Base-by-base conservation (phyloP, 2,888 invertebrate genomes). In the Oligia fasciuncula region DNA sequence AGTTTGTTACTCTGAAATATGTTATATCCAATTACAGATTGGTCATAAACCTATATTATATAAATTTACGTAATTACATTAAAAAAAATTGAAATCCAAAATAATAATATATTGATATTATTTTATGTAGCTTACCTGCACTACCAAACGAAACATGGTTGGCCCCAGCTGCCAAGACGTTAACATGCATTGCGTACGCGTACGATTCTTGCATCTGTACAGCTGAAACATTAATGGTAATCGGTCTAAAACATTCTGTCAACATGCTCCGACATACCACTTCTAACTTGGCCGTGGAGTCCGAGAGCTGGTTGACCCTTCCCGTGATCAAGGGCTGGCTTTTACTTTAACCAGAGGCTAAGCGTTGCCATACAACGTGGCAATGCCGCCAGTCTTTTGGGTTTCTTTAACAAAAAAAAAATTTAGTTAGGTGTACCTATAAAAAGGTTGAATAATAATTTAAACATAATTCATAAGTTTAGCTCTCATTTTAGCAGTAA, bases 171-270 rank as follows among this genome's bases (percentile, higher is more conserved):
- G 97, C 98, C 17, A 98, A 91, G 4, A 98, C 95, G 90, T 98
- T 98, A 0, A 98, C 97, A 77, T 98, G 96, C 91, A 98, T 96
- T 0, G 97, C 95, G 79, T 97, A 97, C 0, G 98, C 97, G 97
- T 98, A 98, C 8, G 97, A 97, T 77, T 98, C 97, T 91, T 98
- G 98, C 6, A 97, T 96, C 91, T 98, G 97, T 0, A 97, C 96
- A 69, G 97, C 97, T 97, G 93, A 66, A 96, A 93, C 76, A 66
- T 9, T 14, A 13, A 46, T 67, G 1, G 4, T 70, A 13, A 51
- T 29, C 19, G 51, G 0, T 23, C n/a, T 57, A 23, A 40, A 54
- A 17, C 23, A 40, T 70, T 40, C 35, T 23, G 23, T 8, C 23
- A 70, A 29, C 19, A 49, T 19, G n/a, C 9, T 67, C 17, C 46